Conservation (phyloP, 2,113 vertebrate genomes). For the Clarias gariepinus region DNA sequence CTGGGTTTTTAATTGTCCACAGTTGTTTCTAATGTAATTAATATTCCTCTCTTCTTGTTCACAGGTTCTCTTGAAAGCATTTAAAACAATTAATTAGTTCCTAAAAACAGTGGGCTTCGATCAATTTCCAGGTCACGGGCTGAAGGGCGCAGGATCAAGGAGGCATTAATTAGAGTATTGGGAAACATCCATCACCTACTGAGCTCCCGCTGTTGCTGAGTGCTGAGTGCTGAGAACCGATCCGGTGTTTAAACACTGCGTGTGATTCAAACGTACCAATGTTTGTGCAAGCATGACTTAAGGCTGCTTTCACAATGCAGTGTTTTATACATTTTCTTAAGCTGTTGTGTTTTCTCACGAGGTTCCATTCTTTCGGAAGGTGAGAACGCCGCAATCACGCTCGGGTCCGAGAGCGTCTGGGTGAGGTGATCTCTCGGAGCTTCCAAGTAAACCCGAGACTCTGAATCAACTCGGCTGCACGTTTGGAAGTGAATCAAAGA, state of each 20-base stretch:
- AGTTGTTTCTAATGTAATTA: neutral
- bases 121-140: neutral
- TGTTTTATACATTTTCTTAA: neutral
- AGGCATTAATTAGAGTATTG: constrained; percentile 27
- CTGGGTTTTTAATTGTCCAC: neutral
- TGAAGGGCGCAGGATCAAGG: constrained; percentile 17
- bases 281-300: neutral
- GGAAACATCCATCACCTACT: constrained; percentile 25
- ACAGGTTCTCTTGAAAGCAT: constrained; percentile 3
- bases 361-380: neutral
- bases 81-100: constrained; percentile 21
- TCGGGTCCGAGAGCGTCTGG: neutral
- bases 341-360: neutral
- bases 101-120: neutral
- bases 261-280: neutral
- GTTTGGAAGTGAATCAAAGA: neutral
- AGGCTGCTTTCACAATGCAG: neutral
- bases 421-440: neutral
- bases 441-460: neutral
- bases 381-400: neutral
- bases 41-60: constrained; percentile 3
- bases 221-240: neutral
- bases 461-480: neutral
- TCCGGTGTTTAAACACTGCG: neutral
- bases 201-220: neutral